Percentiles rank a stretch among this genome's conserved stretches.
These are phyloP conservation scores for Rhineura floridana DNA, from an alignment of 2,113 vertebrate genomes.

Conservation along the genomic window DNA sequence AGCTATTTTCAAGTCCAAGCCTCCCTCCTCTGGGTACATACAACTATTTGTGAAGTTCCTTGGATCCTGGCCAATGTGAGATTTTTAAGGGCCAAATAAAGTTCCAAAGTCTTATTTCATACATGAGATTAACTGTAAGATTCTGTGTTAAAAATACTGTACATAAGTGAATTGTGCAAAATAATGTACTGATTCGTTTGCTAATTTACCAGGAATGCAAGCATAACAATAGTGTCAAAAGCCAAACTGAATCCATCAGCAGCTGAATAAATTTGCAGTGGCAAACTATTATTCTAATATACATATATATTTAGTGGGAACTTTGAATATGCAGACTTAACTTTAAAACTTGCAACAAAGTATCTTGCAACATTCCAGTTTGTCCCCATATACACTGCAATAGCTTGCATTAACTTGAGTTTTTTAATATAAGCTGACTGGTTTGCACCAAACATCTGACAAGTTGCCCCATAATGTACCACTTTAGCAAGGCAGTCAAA, in stretches of 20 bases:
- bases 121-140: constrained; percentile 58
- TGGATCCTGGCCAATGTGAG: background rate
- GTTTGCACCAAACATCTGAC: constrained; percentile 14
- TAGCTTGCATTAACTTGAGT: constrained; percentile 25
- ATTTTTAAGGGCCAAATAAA: constrained; percentile 31
- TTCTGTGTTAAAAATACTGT: constrained; percentile 71
- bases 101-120: background rate
- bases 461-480: constrained; percentile 58
- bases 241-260: constrained; percentile 58
- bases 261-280: constrained; percentile 73
- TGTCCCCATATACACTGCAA: constrained; percentile 65
- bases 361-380: constrained; percentile 76
- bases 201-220: constrained; percentile 64
- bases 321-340: constrained; percentile 65
- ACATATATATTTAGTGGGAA: constrained; percentile 57
- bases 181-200: constrained; percentile 62
- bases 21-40: background rate
- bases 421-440: background rate
- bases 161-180: constrained; percentile 73
- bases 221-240: constrained; percentile 71
- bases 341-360: constrained; percentile 64
- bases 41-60: background rate
- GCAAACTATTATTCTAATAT: constrained; percentile 64
- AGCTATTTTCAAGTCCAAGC: background rate
- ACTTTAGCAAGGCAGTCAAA: background rate